These are phyloP conservation scores for Phylloscopus collybita DNA, from an alignment of 2,797 vertebrate species.

Conservation along the genomic window DNA sequence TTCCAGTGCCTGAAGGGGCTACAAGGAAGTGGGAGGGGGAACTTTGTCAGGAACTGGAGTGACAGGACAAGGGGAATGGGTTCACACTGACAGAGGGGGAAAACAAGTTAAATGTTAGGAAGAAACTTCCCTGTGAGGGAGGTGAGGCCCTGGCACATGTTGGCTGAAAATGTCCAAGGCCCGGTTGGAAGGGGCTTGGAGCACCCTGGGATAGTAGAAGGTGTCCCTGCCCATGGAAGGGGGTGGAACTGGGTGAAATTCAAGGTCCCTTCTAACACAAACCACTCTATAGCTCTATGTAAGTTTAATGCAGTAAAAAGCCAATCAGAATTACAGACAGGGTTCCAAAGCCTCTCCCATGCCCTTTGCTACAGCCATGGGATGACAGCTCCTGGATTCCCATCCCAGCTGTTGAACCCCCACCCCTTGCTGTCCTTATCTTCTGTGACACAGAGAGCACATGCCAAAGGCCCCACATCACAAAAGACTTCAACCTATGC, in stretches of 20 bases:
- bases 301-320: slow-evolving; percentile 6
- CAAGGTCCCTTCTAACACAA: not conserved
- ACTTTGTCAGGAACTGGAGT: not conserved
- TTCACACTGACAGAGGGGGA: too few relatives aligned
- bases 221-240: not conserved
- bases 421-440: slow-evolving; percentile 39
- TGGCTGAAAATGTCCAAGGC: not conserved
- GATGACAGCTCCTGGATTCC: not conserved
- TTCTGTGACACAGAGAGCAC: slow-evolving; percentile 65
- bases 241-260: not conserved
- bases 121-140: not conserved
- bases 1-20: not conserved
- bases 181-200: rapidly evolving
- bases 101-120: not conserved
- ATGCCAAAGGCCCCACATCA: slow-evolving; percentile 55
- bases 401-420: slow-evolving; percentile 66
- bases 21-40: not conserved
- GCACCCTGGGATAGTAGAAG: not conserved
- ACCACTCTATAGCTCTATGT: not conserved
- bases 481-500: slow-evolving; percentile 43
- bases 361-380: not conserved
- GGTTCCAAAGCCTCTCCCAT: slow-evolving; percentile 20
- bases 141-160: rapidly evolving
- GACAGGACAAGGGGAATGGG: not conserved
- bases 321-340: not conserved